Percentiles rank a stretch among this genome's conserved stretches.
Evolutionary conservation across 2,113 vertebrate species (phyloP).

Genomic region (Dromiciops gliroides): DNA sequence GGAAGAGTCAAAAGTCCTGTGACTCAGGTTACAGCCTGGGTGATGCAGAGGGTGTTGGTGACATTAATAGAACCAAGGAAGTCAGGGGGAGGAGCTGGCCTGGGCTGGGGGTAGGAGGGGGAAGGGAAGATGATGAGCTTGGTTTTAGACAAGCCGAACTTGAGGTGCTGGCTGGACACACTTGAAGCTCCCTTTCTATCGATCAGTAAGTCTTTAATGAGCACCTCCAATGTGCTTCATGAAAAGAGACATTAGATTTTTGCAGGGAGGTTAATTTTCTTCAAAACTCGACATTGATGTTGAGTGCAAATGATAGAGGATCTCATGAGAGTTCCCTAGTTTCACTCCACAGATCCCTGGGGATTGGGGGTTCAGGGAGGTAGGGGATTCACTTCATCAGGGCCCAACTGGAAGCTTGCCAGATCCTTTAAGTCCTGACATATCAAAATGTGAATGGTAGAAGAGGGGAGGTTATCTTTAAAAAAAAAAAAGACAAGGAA

Average conservation of each 20-base stretch:
- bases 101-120: no score
- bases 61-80: neutral
- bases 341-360: neutral
- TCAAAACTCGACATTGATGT: neutral
- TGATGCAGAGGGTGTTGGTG: neutral
- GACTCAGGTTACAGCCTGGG: neutral
- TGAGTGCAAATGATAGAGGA: neutral
- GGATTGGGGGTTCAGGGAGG: neutral
- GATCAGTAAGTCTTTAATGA: neutral
- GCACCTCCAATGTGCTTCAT: neutral
- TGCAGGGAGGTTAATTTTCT: neutral
- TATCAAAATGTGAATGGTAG: neutral
- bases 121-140: neutral
- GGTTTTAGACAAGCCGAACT: neutral
- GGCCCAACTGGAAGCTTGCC: neutral
- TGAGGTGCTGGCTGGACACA: neutral
- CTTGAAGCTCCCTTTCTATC: conserved; percentile 2
- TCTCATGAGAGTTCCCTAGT: neutral
- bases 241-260: conserved; percentile 14
- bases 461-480: neutral
- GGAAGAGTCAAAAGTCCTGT: conserved; percentile 16
- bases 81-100: neutral
- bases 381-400: neutral
- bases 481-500: neutral
- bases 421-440: neutral